Evolutionary conservation across 2,113 vertebrate species (phyloP).

Genomic region (Proterorhinus semilunaris): DNA sequence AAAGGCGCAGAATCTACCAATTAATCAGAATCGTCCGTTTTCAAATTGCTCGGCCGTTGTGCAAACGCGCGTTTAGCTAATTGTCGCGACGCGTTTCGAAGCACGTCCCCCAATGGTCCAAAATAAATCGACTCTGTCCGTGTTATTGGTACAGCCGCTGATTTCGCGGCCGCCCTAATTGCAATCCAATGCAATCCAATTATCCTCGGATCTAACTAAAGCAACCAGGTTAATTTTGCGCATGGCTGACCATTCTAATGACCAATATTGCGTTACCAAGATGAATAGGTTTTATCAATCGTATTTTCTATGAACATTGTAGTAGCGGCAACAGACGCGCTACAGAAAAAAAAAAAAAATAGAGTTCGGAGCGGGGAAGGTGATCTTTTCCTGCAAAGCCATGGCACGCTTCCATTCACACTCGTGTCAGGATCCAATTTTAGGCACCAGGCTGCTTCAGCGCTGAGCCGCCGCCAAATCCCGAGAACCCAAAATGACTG

Average conservation of each 20-base stretch:
- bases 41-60: too few relatives aligned
- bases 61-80: too few relatives aligned
- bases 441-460: not conserved
- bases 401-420: not conserved
- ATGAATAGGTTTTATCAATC: not conserved
- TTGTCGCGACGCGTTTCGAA: too few relatives aligned
- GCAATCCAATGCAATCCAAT: constrained; percentile 4
- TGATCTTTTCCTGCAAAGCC: not conserved
- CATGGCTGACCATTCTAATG: constrained; percentile 4
- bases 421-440: not conserved
- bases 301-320: not conserved
- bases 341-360: not conserved
- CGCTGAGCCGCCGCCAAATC: not conserved
- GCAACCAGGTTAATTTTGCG: constrained; percentile 2
- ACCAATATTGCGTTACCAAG: constrained; percentile 2
- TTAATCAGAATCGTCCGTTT: too few relatives aligned
- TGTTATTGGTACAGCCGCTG: not conserved
- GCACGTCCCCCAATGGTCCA: not conserved
- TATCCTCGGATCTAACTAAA: not conserved
- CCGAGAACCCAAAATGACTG: not conserved
- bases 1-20: too few relatives aligned
- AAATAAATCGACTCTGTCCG: not conserved
- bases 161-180: not conserved
- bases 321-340: not conserved
- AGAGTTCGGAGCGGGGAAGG: not conserved